Conservation (phyloP, 2,888 invertebrate species). For the Drosophila pseudotalamancana region DNA sequence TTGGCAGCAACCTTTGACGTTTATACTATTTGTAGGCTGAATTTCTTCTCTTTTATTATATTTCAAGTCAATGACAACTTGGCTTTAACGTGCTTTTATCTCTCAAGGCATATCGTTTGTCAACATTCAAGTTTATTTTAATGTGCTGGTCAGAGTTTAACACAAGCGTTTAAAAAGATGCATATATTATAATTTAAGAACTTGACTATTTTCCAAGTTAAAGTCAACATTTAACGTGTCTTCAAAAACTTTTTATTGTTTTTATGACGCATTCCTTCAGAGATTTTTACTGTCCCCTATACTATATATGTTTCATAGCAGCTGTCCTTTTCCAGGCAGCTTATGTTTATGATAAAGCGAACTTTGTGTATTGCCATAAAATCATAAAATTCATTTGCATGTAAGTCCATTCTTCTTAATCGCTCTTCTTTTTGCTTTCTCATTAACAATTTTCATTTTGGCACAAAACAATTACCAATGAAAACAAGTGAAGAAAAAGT, state of each 20-base stretch:
- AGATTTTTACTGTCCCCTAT: neutral
- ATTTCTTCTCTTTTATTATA: no score
- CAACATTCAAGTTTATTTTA: no score
- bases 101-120: no score
- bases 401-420: slow-evolving; percentile 36
- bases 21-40: no score
- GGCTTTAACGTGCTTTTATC: no score
- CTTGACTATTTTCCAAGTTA: no score
- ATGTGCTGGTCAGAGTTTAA: no score
- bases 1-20: no score
- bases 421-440: neutral
- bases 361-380: neutral
- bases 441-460: neutral
- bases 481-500: slow-evolving; percentile 28
- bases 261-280: neutral
- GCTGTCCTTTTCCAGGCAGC: slow-evolving; percentile 37
- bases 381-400: slow-evolving; percentile 54
- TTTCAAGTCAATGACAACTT: no score
- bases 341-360: slow-evolving; percentile 17
- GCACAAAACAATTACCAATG: slow-evolving; percentile 59
- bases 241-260: neutral
- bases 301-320: slow-evolving; percentile 5
- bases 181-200: no score
- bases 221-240: neutral
- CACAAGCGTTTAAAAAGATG: no score